A percentile compares a stretch with the other conserved stretches of the same genome.
Evolutionary conservation across 2,113 vertebrate genomes (phyloP).

Genomic region (Rhombomys opimus): DNA sequence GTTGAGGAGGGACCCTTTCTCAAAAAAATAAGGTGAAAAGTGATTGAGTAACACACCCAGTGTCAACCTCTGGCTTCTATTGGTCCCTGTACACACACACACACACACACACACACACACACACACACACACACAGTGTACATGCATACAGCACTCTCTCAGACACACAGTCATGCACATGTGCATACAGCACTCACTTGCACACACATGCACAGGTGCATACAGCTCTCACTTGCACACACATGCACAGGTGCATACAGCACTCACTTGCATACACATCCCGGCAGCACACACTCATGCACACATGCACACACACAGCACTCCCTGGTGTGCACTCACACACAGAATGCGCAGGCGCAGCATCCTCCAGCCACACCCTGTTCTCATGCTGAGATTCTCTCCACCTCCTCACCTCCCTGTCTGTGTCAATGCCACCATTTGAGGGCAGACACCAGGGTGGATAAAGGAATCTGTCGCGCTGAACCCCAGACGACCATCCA

Average conservation of each 20-base stretch:
- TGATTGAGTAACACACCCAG: not conserved
- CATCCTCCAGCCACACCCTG: not conserved
- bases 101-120: not conserved
- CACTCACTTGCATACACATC: not conserved
- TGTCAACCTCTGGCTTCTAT: not conserved
- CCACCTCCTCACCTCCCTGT: fast-evolving
- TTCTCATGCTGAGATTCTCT: not conserved
- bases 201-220: too few species aligned
- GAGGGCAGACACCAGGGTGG: not conserved
- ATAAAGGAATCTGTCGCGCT: not conserved
- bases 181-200: not conserved
- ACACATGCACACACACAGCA: too few species aligned
- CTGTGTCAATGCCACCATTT: not conserved
- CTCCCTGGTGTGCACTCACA: too few species aligned
- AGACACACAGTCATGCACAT: too few species aligned
- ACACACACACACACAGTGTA: not conserved
- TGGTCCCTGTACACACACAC: not conserved
- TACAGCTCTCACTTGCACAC: not conserved
- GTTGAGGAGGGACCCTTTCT: not conserved
- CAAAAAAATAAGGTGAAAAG: not conserved
- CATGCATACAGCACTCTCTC: not conserved
- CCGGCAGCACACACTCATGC: not conserved
- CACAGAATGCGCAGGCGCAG: not conserved
- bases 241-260: not conserved
- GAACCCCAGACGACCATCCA: conserved; percentile 33